A percentile compares a stretch with the other conserved stretches of the same genome.
Evolutionary conservation across 2,888 invertebrate genomes (phyloP).

Genomic region (Dascillus cervinus): DNA sequence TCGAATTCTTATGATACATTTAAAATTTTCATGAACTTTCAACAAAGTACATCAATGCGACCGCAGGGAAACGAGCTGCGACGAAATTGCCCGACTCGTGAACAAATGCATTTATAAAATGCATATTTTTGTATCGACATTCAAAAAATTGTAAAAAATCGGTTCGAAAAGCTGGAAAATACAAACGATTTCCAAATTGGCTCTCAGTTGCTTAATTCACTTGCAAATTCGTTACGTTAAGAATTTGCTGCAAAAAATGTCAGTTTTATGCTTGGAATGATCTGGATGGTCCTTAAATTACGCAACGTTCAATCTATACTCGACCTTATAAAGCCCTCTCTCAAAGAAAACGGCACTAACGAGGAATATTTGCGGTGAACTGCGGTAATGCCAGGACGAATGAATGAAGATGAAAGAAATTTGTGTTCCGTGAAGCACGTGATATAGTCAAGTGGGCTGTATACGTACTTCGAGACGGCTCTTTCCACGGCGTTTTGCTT

Average conservation of each 20-base stretch:
- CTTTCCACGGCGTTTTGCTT: too few species aligned
- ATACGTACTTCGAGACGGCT: too few species aligned
- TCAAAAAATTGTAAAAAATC: too few species aligned
- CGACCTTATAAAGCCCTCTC: slow-evolving; percentile 20
- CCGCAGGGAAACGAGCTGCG: slow-evolving; percentile 9
- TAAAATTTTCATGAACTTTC: slow-evolving; percentile 26
- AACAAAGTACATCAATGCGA: slow-evolving; percentile 20
- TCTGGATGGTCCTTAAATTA: slow-evolving; percentile 21
- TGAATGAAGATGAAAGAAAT: slow-evolving; percentile 29
- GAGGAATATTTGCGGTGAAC: slow-evolving; percentile 17
- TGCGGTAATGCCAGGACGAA: slow-evolving; percentile 12
- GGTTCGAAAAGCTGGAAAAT: too few species aligned
- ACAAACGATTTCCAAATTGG: too few species aligned
- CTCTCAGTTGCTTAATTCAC: too few species aligned
- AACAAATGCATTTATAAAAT: slow-evolving; percentile 11
- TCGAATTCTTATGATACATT: slow-evolving; percentile 23
- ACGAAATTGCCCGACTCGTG: slow-evolving; percentile 20
- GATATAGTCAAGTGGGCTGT: slow-evolving; percentile 20
- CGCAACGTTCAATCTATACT: slow-evolving; percentile 18
- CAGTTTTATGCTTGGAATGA: slow-evolving; percentile 23
- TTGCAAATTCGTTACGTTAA: too few species aligned
- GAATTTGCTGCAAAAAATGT: slow-evolving; percentile 15
- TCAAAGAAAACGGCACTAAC: slow-evolving; percentile 20
- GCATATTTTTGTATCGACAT: too few species aligned
- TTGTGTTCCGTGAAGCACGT: slow-evolving; percentile 24